These are phyloP conservation scores for Drosophila robusta DNA, from an alignment of 2,888 invertebrate species.

Conservation along the genomic window DNA sequence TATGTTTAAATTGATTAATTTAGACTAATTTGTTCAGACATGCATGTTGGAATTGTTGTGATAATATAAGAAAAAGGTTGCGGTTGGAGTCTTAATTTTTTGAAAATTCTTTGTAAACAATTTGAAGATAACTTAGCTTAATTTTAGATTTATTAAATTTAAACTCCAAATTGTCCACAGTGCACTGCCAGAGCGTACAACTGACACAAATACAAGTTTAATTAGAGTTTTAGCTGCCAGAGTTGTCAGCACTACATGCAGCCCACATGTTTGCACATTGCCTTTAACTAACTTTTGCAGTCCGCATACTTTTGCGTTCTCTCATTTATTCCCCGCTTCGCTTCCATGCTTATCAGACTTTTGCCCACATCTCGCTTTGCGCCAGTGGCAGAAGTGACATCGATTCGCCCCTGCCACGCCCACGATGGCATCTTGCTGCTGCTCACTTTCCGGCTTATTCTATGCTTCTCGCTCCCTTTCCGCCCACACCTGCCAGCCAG, in stretches of 20 bases:
- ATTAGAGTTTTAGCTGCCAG: constrained; percentile 49
- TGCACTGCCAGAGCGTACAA: constrained; percentile 30
- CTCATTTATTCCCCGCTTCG: background rate
- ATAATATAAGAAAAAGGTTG: no score
- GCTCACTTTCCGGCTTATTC: background rate
- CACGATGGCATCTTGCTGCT: constrained; percentile 17
- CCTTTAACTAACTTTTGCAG: constrained; percentile 58
- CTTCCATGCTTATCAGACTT: background rate
- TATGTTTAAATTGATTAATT: no score
- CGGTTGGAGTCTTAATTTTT: no score
- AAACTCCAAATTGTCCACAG: background rate
- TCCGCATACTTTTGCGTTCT: background rate
- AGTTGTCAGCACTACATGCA: constrained; percentile 23
- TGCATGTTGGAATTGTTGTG: no score
- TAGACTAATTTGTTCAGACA: no score
- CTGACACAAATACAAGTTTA: constrained; percentile 71
- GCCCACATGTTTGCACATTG: constrained; percentile 55
- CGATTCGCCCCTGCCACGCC: constrained; percentile 28
- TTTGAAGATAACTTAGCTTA: no score
- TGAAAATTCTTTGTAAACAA: no score
- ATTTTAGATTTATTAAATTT: no score
- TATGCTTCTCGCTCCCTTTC: background rate
- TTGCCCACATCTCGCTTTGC: constrained; percentile 38
- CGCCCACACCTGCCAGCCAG: background rate
- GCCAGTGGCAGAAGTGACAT: constrained; percentile 1